These are phyloP conservation scores for Eupithecia subumbrata DNA, from an alignment of 2,888 invertebrate genomes.

Conservation along the genomic window DNA sequence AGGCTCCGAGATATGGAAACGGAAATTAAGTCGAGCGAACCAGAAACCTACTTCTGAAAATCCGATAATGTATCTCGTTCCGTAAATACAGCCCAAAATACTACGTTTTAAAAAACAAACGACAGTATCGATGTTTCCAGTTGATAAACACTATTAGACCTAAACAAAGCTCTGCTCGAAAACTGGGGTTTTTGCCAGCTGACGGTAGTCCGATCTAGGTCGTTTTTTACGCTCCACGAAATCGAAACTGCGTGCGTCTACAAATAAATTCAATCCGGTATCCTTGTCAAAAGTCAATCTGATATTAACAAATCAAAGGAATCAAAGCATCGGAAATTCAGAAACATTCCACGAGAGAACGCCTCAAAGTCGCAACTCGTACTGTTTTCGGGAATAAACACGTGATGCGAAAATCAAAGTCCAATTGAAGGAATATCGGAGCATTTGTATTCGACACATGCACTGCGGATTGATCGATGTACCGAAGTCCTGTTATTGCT, in stretches of 20 bases:
- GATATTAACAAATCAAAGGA: conserved; percentile 28
- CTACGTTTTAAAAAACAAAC: conserved; percentile 6
- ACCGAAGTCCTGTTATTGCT: conserved; percentile 23
- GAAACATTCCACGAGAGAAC: conserved; percentile 26
- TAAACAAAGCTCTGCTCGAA: conserved; percentile 11
- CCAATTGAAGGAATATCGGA: conserved; percentile 18
- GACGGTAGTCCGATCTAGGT: not conserved
- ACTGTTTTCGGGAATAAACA: conserved; percentile 37
- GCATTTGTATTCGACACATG: conserved; percentile 41
- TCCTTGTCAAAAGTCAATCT: conserved; percentile 8
- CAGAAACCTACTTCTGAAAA: conserved; percentile 1
- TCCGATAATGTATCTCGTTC: not conserved
- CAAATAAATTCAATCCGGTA: not conserved
- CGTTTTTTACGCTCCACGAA: not conserved
- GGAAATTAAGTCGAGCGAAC: conserved; percentile 21
- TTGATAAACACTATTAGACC: conserved; percentile 13
- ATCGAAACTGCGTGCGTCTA: not conserved
- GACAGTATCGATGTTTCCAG: conserved; percentile 4
- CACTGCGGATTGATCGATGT: conserved; percentile 39
- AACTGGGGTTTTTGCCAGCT: conserved; percentile 6
- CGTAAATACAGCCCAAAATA: not conserved
- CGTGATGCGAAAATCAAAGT: conserved; percentile 38
- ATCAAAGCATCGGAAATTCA: conserved; percentile 30
- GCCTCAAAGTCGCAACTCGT: conserved; percentile 28
- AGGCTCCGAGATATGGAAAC: conserved; percentile 10